phyloP scores from a whole-genome alignment of 1,140 invertebrate species.

The Diachasma alloeum region DNA sequence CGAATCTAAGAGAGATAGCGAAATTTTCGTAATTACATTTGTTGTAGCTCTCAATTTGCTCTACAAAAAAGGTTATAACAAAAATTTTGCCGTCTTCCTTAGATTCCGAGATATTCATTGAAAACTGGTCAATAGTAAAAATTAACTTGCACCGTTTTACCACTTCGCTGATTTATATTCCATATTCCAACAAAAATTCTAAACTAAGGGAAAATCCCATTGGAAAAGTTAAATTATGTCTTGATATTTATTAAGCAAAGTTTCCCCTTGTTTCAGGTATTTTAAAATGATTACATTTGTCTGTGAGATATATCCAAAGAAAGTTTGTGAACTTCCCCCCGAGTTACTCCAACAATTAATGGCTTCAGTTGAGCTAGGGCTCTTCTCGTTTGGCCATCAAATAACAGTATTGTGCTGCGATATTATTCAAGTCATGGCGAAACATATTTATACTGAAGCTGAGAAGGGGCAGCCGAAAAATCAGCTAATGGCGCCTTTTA shows the following conservation, averaged over 20 bases:
- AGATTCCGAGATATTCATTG: no score
- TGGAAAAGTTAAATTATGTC: no score
- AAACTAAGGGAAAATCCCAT: no score
- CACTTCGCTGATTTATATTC: no score
- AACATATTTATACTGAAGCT: conserved; percentile 57
- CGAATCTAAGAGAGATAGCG: no score
- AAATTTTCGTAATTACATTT: no score
- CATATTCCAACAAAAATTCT: no score
- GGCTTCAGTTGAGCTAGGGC: conserved; percentile 73
- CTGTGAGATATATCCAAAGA: conserved; percentile 75
- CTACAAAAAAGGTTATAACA: no score
- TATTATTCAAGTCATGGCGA: conserved; percentile 69
- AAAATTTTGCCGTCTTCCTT: no score
- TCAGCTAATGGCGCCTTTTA: conserved; percentile 70
- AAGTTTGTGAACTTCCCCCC: conserved; percentile 65
- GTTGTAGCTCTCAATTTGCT: no score
- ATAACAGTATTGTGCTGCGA: conserved; percentile 73
- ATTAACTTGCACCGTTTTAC: no score
- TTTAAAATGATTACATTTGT: conserved; percentile 72
- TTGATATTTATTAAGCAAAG: not conserved
- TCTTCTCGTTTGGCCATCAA: conserved; percentile 74
- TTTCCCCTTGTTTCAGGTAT: conserved; percentile 53
- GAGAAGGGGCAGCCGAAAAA: conserved; percentile 60
- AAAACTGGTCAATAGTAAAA: no score
- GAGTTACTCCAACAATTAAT: conserved; percentile 71